Evolutionary conservation across 1,140 invertebrate species (phyloP), one percentile per base, ranked within the genome.

Genomic region (Grapholita molesta): DNA sequence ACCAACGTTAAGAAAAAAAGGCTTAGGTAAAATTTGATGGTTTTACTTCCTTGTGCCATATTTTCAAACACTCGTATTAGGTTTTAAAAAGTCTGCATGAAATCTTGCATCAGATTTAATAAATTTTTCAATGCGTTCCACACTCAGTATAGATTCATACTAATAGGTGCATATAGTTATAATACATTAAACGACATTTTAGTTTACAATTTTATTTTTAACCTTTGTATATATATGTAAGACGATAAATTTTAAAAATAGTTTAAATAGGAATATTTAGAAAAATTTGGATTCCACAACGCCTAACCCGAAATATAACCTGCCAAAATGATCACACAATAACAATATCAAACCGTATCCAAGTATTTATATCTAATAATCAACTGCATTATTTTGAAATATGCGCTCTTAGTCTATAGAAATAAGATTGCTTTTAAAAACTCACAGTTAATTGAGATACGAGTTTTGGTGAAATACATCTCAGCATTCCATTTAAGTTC

Each of bases 401-500:
- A 48, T 48, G 38, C 42, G 9, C 18, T 21, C 7, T 48, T 21
- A 48, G 0, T 0, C 9, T 7, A 21, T 21, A 8, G 18, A 2
- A 18, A 7, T 48, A 48, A 21, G 42, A 21, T 21, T 1, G 6
- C 21, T 48, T 48, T 6, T 21, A 48, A 48, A 8, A 1, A 21
- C 8, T 21, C n/a, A 48, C 2, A 8, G 18, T 18, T 9, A 21
- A 18, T 48, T 48, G 21, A 48, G 42, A 21, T 21, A 48, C 42
- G 42, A 48, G 6, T 48, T 48, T 48, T 21, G 3, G 7, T 21
- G 18, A 21, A 48, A 48, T 48, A 48, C 8, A 18, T 21, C 8
- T 6, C 18, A 9, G 42, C 9, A 48, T 33, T 66, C 64, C 32
- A 23, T 48, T 48, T 48, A n/a, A 8, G 57, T 71, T 71, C 35